Evolutionary conservation across 2,113 vertebrate genomes (phyloP), one percentile per base, ranked within the genome.

Genomic region (Phoenicopterus ruber): DNA sequence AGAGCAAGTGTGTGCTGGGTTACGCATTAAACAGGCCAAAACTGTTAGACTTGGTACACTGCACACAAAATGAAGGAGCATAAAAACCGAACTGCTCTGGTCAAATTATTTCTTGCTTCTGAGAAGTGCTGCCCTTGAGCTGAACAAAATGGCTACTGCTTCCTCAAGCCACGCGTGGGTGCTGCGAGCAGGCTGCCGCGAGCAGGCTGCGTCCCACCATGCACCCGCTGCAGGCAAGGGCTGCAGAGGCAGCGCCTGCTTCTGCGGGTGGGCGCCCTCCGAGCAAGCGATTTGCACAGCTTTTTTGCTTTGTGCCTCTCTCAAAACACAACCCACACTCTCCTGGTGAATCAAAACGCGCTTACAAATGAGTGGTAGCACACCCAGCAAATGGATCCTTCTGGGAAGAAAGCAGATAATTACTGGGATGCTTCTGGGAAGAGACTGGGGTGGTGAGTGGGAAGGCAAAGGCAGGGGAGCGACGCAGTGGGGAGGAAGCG

Each of bases 341-440:
- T 82, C n/a, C 42, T 5, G 3, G 34, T 6, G 12, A 52, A 79
- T 47, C 20, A 50, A 52, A 90, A 73, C 4, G 49, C 0, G 3
- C 14, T 73, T 25, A 52, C 3, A 22, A 47, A 54, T 3, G 22
- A 36, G 18, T 49, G 46, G 24, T 11, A 67, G 74, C 52, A 57
- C 32, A 28, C 9, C 38, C 73, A 49, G 31, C 0, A 0, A 67
- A n/a, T 0, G 1, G 77, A 38, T 66, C 21, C 31, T 82, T n/a
- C 26, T 46, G 49, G 54, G 54, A 69, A 69, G 47, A n/a, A 88
- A 77, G 57, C 0, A 0, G 31, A 4, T 74, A 28, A 21, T 77
- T 65, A 47, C n/a, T 38, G 55, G 34, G 50, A 65, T 34, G 42
- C 25, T 65, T 28, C 61, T 82, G 70, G 42, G 47, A 74, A 49